Evolutionary conservation across 2,113 vertebrate species (phyloP), one percentile per base, ranked within the genome.

Genomic region (Crotalus viridis): DNA sequence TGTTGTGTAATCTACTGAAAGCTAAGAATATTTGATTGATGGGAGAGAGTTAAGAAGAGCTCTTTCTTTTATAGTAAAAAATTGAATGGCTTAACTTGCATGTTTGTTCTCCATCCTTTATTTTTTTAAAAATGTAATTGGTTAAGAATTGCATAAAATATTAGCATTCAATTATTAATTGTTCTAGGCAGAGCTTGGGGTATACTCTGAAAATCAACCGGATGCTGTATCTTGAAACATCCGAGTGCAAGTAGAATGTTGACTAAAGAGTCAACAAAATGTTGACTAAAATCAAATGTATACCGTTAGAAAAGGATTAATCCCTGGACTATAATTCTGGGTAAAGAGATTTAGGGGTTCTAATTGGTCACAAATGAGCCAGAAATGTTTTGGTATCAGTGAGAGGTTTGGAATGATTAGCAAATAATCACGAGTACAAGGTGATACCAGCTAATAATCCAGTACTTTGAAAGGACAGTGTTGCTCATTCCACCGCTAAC

Each of bases 331-430:
- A 22, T 54, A 52, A 19, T 69, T 87, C 61, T 39, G 33, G 4
- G 22, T 64, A 52, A 64, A 91, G 61, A 61, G 13, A 69, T n/a
- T 51, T 48, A 54, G n/a, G 21, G 0, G 5, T 90, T 91, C 21
- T 55, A 90, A 90, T 28, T 56, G 33, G 26, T 92, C 91, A 64
- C 91, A 92, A 69, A 88, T 69, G 46, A 43, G 22, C 43, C n/a
- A 54, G 56, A 86, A 64, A 24, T 52, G n/a, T 92, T 92, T 92
- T 92, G 28, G 22, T 88, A 22, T 54, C 74, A 28, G 22, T 10
- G n/a, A 43, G 69, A 57, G 24, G 56, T 91, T 91, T 86, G 55
- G 17, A 15, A 86, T 48, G 39, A 13, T 55, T 88, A 51, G 56
- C 51, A 89, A 52, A 89, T 81, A 13, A 92, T 81, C 91, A 69